Base-by-base conservation (phyloP, 2,888 invertebrate species). In the Xestia c-nigrum region DNA sequence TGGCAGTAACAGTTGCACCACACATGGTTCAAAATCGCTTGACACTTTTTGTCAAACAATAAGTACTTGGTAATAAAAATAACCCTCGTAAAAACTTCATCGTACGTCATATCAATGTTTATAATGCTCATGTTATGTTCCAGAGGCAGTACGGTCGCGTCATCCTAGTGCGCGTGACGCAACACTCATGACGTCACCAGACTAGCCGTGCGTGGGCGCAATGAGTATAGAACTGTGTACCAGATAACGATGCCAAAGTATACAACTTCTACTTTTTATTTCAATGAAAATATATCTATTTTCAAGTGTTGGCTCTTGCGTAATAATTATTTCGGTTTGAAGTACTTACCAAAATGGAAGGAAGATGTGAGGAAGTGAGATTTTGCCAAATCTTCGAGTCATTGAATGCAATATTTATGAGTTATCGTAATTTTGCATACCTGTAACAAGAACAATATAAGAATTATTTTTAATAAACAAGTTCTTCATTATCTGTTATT, bases 371-470 rank as follows among this genome's bases (percentile, higher is more conserved):
- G 5, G 40, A 1, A 7, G 21, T 19, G 7, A 12, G 21, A 16
- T 43, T 24, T 43, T 21, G 38, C 1, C 12, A 16, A 67, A 21
- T 46, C 19, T 24, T n/a, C 40, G 38, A 7, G 12, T 43, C 19
- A n/a, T 59, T 43, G 7, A 5, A 38, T 38, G 73, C 10, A 63
- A 31, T 40, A 31, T 38, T n/a, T 14, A 21, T 46, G 7, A 12
- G 31, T 1, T 9, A 66, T 31, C 19, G 46, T 31, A 6, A 14
- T 40, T 31, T 59, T 52, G 40, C 61, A 63, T 78, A 79, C 79
- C 79, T 79, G 78, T 21, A 79, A 78, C 83, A 78, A 79, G 14
- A 61, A 61, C 14, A 59, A 59, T 16, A 31, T 31, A 7, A 3
- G 24, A 3, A 7, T 59, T 31, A 59, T 31, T 59, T 59, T 59